Evolutionary conservation across 2,113 vertebrate genomes (phyloP), one percentile per base, ranked within the genome.

Genomic region (Haemorhous mexicanus): DNA sequence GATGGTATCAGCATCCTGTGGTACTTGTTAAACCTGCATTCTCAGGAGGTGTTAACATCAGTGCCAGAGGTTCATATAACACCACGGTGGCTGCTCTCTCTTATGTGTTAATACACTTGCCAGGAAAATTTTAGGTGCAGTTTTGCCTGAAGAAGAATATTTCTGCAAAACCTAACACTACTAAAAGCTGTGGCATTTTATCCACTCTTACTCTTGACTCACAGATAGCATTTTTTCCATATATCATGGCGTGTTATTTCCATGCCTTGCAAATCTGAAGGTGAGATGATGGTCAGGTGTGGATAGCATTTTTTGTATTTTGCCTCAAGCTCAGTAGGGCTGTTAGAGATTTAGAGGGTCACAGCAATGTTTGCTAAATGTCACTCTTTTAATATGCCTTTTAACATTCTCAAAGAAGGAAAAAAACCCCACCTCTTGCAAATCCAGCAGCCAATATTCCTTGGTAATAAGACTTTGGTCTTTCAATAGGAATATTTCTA

Each of bases 391-490:
- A 84, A n/a, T 69, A 24, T 73, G 32, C 3, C 28, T 30, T 77
- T 69, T 81, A 33, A 27, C n/a, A 44, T 47, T 61, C 30, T 66
- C 8, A 14, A 5, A 44, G n/a, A 55, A 24, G 23, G 11, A n/a
- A 50, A 75, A 8, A 7, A 13, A 17, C 2, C 0, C 0, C 16
- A 67, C 8, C 9, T 61, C 28, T 66, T 61, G 30, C 10, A 86
- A 91, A 72, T 27, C 3, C n/a, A 70, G 23, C 52, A 53, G 33
- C 7, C 53, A 46, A 8, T 67, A 35, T 63, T 83, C 47, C 7
- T 41, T 43, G 7, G 13, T 55, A 70, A 75, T 6, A 33, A 14
- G 21, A 43, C 12, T 14, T 87, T 39, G 30, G 70, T 56, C 17
- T 69, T 52, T 35, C 6, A 81, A 15, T 3, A 77, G 11, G 24